Percentiles rank a stretch among this genome's conserved stretches.
Evolutionary conservation across 1,140 invertebrate genomes (phyloP).

Genomic region (Aphis gossypii): DNA sequence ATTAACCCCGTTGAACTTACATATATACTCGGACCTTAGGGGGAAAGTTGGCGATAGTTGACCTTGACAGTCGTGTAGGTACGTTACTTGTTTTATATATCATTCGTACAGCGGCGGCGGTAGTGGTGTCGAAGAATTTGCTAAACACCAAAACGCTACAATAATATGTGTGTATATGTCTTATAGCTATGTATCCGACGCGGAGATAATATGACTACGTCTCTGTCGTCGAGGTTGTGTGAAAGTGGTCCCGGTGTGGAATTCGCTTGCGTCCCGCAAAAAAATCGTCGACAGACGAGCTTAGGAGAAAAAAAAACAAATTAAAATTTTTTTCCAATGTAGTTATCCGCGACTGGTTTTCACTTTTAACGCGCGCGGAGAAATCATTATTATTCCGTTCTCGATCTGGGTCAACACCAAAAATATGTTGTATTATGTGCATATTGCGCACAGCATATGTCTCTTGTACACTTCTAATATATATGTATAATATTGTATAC

Average conservation of each 20-base stretch:
- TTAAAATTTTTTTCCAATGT: neutral
- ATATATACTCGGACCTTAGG: neutral
- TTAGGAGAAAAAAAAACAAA: neutral
- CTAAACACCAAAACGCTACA: neutral
- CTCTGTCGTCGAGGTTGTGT: neutral
- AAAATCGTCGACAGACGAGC: slow-evolving; percentile 13
- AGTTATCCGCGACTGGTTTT: slow-evolving; percentile 31
- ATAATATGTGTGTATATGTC: neutral
- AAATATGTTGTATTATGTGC: neutral
- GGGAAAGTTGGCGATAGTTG: neutral
- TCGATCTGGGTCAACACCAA: slow-evolving; percentile 27
- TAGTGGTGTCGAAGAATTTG: neutral
- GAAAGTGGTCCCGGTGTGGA: slow-evolving; percentile 11
- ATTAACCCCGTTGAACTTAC: slow-evolving; percentile 33
- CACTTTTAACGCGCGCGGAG: slow-evolving; percentile 36
- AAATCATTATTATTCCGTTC: slow-evolving; percentile 34
- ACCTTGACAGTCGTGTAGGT: neutral
- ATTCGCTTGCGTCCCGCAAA: neutral
- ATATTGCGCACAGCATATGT: neutral
- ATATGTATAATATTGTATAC: neutral
- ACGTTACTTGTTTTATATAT: neutral
- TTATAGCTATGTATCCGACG: neutral
- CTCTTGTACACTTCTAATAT: neutral
- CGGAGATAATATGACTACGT: neutral
- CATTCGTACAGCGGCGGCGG: neutral